Conservation (phyloP, 2,113 vertebrate genomes). For the Cephalopterus ornatus region DNA sequence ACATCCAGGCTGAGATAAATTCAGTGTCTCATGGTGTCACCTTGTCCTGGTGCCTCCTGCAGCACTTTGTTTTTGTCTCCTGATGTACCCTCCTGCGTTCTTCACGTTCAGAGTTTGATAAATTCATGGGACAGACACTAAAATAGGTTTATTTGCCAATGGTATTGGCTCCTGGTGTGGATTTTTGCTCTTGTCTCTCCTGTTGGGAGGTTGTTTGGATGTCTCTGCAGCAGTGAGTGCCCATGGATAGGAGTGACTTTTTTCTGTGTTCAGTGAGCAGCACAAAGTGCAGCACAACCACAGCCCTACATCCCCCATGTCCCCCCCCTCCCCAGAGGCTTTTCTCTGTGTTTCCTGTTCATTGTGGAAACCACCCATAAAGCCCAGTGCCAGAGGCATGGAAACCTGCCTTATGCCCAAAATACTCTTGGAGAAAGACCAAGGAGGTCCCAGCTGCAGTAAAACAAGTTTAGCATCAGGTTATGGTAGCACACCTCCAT, state of each 20-base stretch:
- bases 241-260: not conserved
- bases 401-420: not conserved
- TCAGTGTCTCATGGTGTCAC: not conserved
- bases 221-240: not conserved
- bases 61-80: not conserved
- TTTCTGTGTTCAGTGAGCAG: not conserved
- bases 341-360: not conserved
- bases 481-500: fast-evolving
- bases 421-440: not conserved
- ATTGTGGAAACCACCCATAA: not conserved
- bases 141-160: not conserved
- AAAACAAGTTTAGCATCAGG: not conserved
- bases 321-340: not conserved
- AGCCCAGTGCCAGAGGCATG: not conserved
- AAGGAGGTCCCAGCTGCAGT: not conserved
- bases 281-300: not conserved
- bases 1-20: not conserved
- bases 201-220: not conserved
- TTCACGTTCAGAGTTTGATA: not conserved
- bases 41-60: not conserved
- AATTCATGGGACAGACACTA: not conserved
- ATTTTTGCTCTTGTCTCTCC: not conserved
- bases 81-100: not conserved
- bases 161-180: not conserved
- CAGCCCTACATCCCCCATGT: not conserved